phyloP scores from a whole-genome alignment of 1,140 invertebrate genomes.

The Zophobas atratus region DNA sequence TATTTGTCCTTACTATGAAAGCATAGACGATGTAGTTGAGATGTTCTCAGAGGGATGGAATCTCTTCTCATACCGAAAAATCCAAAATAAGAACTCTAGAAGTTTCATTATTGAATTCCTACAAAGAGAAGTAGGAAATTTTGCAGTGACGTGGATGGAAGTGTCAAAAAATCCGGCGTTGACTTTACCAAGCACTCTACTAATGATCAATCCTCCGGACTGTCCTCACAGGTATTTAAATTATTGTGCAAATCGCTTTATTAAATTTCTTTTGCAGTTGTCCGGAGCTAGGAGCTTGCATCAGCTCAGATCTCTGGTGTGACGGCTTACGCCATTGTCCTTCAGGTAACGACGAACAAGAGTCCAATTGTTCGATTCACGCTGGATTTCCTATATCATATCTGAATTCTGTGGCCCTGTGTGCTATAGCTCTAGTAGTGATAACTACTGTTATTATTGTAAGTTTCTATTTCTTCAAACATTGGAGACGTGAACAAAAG shows the following conservation, averaged over 20 bases:
- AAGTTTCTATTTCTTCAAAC: constrained; percentile 61
- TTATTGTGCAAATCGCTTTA: neutral
- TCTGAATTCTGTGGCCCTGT: constrained; percentile 59
- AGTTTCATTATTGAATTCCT: constrained; percentile 82
- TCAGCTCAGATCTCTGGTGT: constrained; percentile 81
- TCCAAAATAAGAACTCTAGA: constrained; percentile 72
- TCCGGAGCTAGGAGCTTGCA: constrained; percentile 81
- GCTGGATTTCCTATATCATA: constrained; percentile 79
- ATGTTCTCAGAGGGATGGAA: constrained; percentile 85
- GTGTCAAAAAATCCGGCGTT: constrained; percentile 79
- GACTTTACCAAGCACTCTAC: constrained; percentile 71
- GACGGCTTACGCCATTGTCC: constrained; percentile 82
- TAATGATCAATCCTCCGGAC: constrained; percentile 75
- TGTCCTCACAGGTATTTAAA: constrained; percentile 78
- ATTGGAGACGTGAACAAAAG: constrained; percentile 63
- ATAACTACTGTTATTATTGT: constrained; percentile 59
- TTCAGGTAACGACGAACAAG: constrained; percentile 81
- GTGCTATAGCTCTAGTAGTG: constrained; percentile 54
- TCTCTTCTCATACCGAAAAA: constrained; percentile 66
- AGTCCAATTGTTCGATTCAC: constrained; percentile 80
- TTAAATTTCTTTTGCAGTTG: constrained; percentile 69
- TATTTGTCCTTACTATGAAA: constrained; percentile 74
- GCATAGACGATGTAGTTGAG: constrained; percentile 73
- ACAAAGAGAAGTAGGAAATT: constrained; percentile 79
- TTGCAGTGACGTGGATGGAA: constrained; percentile 84